Evolutionary conservation across 2,888 invertebrate species (phyloP).

Genomic region (Lumbricus terrestris): DNA sequence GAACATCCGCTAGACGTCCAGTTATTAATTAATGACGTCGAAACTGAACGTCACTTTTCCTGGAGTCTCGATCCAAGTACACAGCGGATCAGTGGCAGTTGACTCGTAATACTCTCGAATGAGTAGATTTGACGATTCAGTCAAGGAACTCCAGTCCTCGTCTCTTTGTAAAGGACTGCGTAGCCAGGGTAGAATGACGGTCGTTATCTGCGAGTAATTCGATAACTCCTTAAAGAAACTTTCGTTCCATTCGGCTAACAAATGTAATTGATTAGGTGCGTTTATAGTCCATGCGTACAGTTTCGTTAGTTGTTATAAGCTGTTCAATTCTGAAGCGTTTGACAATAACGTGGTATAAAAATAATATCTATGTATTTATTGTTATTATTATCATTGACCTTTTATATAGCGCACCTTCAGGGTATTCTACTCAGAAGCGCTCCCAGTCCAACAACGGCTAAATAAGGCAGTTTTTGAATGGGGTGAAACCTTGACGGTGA

Average conservation of each 20-base stretch:
- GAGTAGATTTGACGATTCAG: not conserved
- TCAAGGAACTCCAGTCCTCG: not conserved
- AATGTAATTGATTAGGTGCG: not conserved
- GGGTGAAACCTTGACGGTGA: too few relatives aligned
- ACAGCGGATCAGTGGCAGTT: too few relatives aligned
- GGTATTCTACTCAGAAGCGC: too few relatives aligned
- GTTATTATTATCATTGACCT: too few relatives aligned
- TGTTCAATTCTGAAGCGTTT: not conserved
- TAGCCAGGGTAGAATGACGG: slow-evolving; percentile 13
- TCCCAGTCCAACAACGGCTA: too few relatives aligned
- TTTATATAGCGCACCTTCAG: too few relatives aligned
- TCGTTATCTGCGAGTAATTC: slow-evolving; percentile 27
- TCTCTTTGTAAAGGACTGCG: not conserved
- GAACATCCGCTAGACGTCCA: too few relatives aligned
- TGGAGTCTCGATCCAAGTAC: too few relatives aligned
- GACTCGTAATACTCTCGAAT: slow-evolving; percentile 14
- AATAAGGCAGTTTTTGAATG: too few relatives aligned
- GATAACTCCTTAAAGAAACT: slow-evolving; percentile 28
- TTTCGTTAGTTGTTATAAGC: not conserved
- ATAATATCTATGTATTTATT: too few relatives aligned
- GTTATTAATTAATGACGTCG: slow-evolving; percentile 8
- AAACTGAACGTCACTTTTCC: not conserved
- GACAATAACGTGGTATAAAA: too few relatives aligned
- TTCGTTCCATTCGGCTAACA: slow-evolving; percentile 20
- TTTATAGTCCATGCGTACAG: not conserved